Base-by-base conservation (phyloP, 2,797 vertebrate genomes). In the Coracias cyanogaster region DNA sequence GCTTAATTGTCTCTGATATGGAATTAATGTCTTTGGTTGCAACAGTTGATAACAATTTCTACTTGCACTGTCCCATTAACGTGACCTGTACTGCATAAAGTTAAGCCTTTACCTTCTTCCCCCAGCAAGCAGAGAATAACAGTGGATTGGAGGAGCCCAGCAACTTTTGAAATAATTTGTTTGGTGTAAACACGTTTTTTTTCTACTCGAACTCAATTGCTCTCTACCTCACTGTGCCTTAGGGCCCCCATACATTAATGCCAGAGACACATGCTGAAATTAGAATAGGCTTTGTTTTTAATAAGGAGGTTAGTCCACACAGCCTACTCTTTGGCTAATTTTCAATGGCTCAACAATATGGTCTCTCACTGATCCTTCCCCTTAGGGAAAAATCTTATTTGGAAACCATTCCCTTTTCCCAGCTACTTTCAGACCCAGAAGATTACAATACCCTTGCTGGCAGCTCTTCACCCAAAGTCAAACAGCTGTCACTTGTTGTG, bases 291-390 rank as follows among this genome's bases (percentile, higher is more conserved):
- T 77, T 93, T 89, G 69, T 84, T 96, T 97, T 95, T 82, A 92
- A 79, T 88, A 90, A 94, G 80, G 60, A 79, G 25, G 66, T 95
- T 76, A 82, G 82, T 94, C 92, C 96, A 82, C 60, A 70, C 66
- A 91, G 65, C 70, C 89, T 85, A 67, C 94, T 96, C 91, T 97
- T 96, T 94, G 91, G 74, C 82, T 96, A 70, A 72, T 87, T 89
- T 91, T 72, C 84, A 85, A 35, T 48, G 55, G 28, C 66, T 95
- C 58, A 84, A 82, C 92, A 90, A 48, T 94, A 90, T 76, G 72
- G 70, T 91, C 82, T 95, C 79, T 95, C 71, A 93, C 73, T 97
- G 93, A 97, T 97, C 84, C 41, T 67, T 9, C 54, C 86, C 97
- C 94, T 73, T 61, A 96, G 96, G 96, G 96, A 78, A 78, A 97